Percentiles rank a stretch among this genome's conserved stretches.
phyloP scores from a whole-genome alignment of 2,888 invertebrate species.

The Caenorhabditis imperialis region DNA sequence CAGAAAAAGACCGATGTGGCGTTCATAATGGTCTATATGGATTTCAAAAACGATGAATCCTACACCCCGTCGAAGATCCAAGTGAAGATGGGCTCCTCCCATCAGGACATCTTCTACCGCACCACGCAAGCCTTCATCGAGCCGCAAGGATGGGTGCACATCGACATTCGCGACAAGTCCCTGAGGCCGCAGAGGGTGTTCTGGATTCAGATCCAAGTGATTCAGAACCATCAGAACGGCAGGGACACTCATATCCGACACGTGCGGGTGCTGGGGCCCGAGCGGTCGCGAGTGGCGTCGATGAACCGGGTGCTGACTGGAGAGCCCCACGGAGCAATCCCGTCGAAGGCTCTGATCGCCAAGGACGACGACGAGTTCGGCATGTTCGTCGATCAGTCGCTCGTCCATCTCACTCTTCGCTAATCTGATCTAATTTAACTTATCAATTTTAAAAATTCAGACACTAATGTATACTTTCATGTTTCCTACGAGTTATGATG shows the following conservation, averaged over 20 bases:
- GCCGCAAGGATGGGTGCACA: conserved; percentile 49
- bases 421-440: conserved; percentile 8
- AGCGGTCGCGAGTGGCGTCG: conserved; percentile 47
- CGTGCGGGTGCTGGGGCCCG: conserved; percentile 62
- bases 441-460: too few relatives aligned
- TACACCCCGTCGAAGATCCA: conserved; percentile 89
- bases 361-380: conserved; percentile 25
- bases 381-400: conserved; percentile 23
- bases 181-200: conserved; percentile 85
- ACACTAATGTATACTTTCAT: conserved; percentile 5
- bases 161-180: conserved; percentile 66
- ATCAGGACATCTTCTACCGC: conserved; percentile 28
- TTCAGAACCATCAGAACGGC: conserved; percentile 98
- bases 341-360: background rate
- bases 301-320: conserved; percentile 47
- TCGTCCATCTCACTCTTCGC: conserved; percentile 26
- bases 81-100: conserved; percentile 45
- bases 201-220: conserved; percentile 95
- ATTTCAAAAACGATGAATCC: conserved; percentile 97
- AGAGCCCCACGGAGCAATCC: conserved; percentile 27
- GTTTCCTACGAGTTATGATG: background rate
- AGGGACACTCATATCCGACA: conserved; percentile 92
- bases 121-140: conserved; percentile 22
- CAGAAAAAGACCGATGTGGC: conserved; percentile 84
- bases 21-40: conserved; percentile 95